Evolutionary conservation across 2,888 invertebrate genomes (phyloP), one percentile per base, ranked within the genome.

Genomic region (Lomographa bimaculata): DNA sequence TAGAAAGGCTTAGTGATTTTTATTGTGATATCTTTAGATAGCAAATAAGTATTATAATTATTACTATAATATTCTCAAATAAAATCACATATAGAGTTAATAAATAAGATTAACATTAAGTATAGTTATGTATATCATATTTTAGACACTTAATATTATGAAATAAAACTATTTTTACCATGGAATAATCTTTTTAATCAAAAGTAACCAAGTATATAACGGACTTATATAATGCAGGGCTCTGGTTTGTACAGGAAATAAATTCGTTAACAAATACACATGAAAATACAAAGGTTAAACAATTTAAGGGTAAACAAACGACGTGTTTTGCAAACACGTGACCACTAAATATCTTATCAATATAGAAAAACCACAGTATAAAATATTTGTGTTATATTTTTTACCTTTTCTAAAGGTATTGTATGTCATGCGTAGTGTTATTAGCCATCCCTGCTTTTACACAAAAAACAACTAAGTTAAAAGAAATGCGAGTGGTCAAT

Each of bases 401-500:
- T 20, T n/a, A 39, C 41, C 46, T 41, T 48, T 46, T 23, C 7
- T 6, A 44, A 43, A 51, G 48, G 48, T 36, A 43, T 7, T 9
- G 30, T 26, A 14, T 29, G 24, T 33, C 23, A 41, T 19, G 20
- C 8, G 5, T 18, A 29, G 21, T 32, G 19, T 35, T 29, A 14
- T 14, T 3, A 14, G 21, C 10, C 18, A 19, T 32, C 40, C 46
- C 44, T 48, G 47, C 25, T 35, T 36, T 38, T 3, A 4, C 21
- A 14, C 35, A 21, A 37, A 25, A 20, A 36, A 36, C 17, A 39
- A 32, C n/a, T 14, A 26, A 43, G 32, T 38, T 54, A 54, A 29
- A 47, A 45, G 40, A 49, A 47, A 41, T 52, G 42, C 51, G 34
- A 54, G 48, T 36, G 37, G 44, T 69, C 64, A 71, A 75, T 70